Percentiles rank a stretch among this genome's conserved stretches.
Evolutionary conservation across 2,888 invertebrate species (phyloP).

Genomic region (Leptothorax acervorum): DNA sequence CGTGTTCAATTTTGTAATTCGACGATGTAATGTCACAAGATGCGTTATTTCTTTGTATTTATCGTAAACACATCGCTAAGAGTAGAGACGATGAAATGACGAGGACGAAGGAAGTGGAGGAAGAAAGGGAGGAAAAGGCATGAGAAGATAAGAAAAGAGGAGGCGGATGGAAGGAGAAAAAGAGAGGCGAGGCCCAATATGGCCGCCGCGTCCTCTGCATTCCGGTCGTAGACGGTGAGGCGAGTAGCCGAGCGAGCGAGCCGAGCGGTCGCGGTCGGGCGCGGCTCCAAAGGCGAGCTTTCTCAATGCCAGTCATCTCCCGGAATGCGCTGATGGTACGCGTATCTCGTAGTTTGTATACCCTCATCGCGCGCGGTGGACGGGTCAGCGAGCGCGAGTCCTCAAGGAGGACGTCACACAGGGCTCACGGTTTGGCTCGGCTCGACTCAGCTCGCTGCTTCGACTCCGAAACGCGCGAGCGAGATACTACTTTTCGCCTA

Average conservation of each 20-base stretch:
- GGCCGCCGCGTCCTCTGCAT: constrained; percentile 84
- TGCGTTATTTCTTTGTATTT: background rate
- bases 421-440: constrained; percentile 46
- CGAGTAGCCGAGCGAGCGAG: constrained; percentile 56
- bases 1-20: background rate
- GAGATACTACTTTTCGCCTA: constrained; percentile 32
- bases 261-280: constrained; percentile 68
- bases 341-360: constrained; percentile 81
- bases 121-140: background rate
- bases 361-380: constrained; percentile 68
- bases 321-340: constrained; percentile 80
- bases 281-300: constrained; percentile 80
- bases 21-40: constrained; percentile 8
- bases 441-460: constrained; percentile 50
- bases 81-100: background rate
- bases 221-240: constrained; percentile 81
- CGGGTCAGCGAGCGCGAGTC: constrained; percentile 70
- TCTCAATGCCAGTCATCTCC: constrained; percentile 84
- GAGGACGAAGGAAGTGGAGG: background rate
- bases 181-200: constrained; percentile 78
- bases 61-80: background rate
- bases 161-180: constrained; percentile 46
- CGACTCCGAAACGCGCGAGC: constrained; percentile 46
- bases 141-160: constrained; percentile 4
- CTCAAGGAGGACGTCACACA: constrained; percentile 72